Percentiles rank a stretch among this genome's conserved stretches.
Evolutionary conservation across 2,888 invertebrate species (phyloP).

Genomic region (Petrolisthes cinctipes): DNA sequence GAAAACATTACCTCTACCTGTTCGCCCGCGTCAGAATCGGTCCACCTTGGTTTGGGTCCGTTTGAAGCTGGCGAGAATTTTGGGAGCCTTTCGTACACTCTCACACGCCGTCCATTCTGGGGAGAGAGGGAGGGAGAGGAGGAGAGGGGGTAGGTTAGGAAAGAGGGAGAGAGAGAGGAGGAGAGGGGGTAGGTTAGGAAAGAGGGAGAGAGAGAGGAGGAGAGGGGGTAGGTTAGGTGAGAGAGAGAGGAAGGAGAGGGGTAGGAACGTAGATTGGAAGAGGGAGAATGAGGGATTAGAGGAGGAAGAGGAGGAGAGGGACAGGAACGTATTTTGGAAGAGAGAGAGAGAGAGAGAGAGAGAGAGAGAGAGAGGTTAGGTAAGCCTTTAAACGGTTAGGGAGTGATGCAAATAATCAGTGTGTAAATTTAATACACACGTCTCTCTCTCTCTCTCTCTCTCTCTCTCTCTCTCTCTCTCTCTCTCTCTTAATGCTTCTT

Average conservation of each 20-base stretch:
- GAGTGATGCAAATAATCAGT: no score
- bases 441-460: background rate
- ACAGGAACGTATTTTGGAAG: background rate
- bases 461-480: conserved; percentile 25
- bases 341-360: background rate
- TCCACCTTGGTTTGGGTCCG: background rate
- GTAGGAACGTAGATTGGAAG: background rate
- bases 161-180: background rate
- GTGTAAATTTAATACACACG: background rate
- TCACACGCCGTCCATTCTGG: no score
- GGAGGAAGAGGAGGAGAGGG: background rate
- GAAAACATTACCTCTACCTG: no score
- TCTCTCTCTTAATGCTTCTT: background rate
- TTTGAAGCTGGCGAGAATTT: background rate
- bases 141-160: conserved; percentile 4
- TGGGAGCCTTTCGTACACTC: no score
- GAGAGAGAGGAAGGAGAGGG: background rate
- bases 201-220: conserved; percentile 7
- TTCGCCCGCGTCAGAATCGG: no score
- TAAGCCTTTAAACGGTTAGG: no score
- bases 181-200: background rate
- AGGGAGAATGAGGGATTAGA: background rate
- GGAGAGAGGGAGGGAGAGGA: background rate
- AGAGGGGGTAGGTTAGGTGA: background rate
- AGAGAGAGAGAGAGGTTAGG: background rate